Evolutionary conservation across 2,888 invertebrate genomes (phyloP).

Genomic region (Melipona bicolor): DNA sequence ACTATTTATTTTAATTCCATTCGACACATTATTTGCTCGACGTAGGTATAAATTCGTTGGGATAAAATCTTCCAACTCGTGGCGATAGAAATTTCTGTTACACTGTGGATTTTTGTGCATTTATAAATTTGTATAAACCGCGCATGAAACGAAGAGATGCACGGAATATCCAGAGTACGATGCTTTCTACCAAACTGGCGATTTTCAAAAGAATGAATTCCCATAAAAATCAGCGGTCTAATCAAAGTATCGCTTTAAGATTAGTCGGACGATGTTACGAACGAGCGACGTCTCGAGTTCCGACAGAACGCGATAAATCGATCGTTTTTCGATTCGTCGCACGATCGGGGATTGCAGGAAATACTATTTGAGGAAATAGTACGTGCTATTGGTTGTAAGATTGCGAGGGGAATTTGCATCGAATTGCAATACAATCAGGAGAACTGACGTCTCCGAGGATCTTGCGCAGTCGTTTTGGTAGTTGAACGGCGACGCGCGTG

Average conservation of each 20-base stretch:
- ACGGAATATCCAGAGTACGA: no score
- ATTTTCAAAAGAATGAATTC: no score
- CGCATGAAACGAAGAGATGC: no score
- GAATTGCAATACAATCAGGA: slow-evolving; percentile 55
- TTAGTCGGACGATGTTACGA: background rate
- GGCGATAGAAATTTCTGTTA: no score
- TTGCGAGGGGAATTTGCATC: slow-evolving; percentile 48
- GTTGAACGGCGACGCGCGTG: slow-evolving; percentile 47
- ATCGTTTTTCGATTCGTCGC: slow-evolving; percentile 47
- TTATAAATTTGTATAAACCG: no score
- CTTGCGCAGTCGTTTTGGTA: slow-evolving; percentile 38
- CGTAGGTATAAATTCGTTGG: background rate
- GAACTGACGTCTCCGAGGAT: slow-evolving; percentile 42
- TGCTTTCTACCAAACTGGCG: no score
- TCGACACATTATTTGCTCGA: background rate
- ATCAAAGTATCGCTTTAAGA: no score
- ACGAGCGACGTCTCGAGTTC: slow-evolving; percentile 19
- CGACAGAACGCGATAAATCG: slow-evolving; percentile 21
- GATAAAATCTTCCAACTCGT: no score
- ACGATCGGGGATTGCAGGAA: slow-evolving; percentile 41
- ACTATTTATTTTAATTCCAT: background rate
- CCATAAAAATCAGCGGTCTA: no score
- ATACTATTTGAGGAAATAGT: slow-evolving; percentile 48
- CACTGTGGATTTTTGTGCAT: no score
- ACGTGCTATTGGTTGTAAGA: slow-evolving; percentile 38